Evolutionary conservation across 2,113 vertebrate species (phyloP), one percentile per base, ranked within the genome.

Genomic region (Microtus ochrogaster): DNA sequence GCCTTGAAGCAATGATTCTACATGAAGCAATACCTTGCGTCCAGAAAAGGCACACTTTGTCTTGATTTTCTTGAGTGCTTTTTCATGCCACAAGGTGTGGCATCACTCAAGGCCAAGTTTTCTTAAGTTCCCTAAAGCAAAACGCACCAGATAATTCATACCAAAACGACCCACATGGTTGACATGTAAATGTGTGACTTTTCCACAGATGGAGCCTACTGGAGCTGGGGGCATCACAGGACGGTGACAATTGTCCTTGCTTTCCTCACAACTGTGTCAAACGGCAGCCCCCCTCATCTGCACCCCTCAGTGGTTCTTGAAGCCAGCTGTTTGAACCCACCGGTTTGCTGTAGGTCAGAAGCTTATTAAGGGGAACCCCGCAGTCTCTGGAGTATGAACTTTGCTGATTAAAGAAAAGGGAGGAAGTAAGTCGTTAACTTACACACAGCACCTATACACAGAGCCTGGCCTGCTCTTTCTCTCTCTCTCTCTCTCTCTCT

Each of bases 361-460:
- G 72, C 76, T 82, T 5, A 33, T 93, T 90, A 72, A 91, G 87
- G 90, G 96, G 95, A 94, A 93, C 63, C n/a, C 95, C 83, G 52
- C 74, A 22, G 28, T 44, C 73, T 70, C 72, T 96, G 78, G 97
- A 87, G 65, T 91, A 78, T 39, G 94, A 88, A 77, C 95, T 96
- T 97, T 96, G 92, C 95, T 95, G 94, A 81, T 90, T 90, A 96
- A 98, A 93, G 82, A 97, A 94, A 94, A 84, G 47, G 89, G 78
- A 97, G 94, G 88, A 98, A 96, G 95, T 92, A 81, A 95, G 90
- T 92, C 90, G 82, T 97, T 97, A 97, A 97, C 91, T 63, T 95
- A 77, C 89, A 91, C 36, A 26, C 49, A 94, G 95, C 93, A 63
- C 68, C 93, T 95, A 77, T 88, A 91, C 36, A 26, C 52, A 94